A percentile compares a stretch with the other conserved stretches of the same genome.
phyloP scores from a whole-genome alignment of 2,797 vertebrate species.

The Rhincodon typus region DNA sequence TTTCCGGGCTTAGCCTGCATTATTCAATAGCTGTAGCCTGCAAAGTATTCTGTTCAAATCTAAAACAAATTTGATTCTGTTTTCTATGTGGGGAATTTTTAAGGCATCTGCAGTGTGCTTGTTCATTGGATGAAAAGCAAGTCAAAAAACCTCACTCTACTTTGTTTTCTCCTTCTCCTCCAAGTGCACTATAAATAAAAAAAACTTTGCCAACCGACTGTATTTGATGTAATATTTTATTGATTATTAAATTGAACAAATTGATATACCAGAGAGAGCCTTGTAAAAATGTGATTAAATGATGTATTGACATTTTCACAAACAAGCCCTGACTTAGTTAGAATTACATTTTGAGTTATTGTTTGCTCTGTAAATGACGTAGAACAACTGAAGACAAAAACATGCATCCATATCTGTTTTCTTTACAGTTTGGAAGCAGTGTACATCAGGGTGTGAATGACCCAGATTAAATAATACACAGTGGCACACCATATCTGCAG shows the following conservation, averaged over 20 bases:
- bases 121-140: neutral
- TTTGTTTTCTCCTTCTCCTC: neutral
- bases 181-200: neutral
- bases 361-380: neutral
- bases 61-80: neutral
- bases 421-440: no score
- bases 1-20: neutral
- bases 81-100: neutral
- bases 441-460: neutral
- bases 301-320: neutral
- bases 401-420: neutral
- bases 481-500: neutral
- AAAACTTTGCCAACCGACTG: neutral
- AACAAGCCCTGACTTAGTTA: neutral
- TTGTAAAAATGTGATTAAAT: neutral
- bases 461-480: neutral
- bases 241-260: neutral
- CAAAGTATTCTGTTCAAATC: neutral
- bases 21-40: neutral
- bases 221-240: conserved; percentile 1
- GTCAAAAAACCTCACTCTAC: neutral
- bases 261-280: neutral
- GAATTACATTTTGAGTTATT: neutral
- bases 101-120: neutral
- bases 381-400: neutral